Percentiles rank a stretch among this genome's conserved stretches.
phyloP scores from a whole-genome alignment of 2,888 invertebrate genomes.

The Acrobasis repandana region DNA sequence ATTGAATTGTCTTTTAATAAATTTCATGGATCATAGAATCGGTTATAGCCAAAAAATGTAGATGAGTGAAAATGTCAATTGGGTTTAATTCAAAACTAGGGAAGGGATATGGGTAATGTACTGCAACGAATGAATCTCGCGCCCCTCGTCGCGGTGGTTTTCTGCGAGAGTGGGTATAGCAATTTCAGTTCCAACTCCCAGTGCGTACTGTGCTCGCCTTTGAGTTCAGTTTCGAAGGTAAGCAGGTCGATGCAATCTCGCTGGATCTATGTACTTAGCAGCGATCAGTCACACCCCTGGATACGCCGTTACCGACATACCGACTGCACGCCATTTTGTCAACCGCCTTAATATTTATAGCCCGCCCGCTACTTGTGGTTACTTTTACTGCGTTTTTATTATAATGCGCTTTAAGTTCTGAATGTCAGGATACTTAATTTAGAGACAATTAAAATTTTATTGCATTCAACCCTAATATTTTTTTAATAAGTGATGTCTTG shows the following conservation, averaged over 20 bases:
- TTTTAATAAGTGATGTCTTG: background rate
- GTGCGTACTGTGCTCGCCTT: constrained; percentile 26
- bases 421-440: constrained; percentile 45
- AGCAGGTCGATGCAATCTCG: constrained; percentile 25
- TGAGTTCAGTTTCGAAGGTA: constrained; percentile 30
- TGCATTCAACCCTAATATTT: constrained; percentile 34
- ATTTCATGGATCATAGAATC: constrained; percentile 70
- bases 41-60: constrained; percentile 72
- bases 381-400: constrained; percentile 58
- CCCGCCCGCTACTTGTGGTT: constrained; percentile 45
- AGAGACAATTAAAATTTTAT: constrained; percentile 47
- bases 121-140: constrained; percentile 57
- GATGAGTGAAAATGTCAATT: constrained; percentile 73
- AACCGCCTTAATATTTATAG: constrained; percentile 51
- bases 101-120: constrained; percentile 60
- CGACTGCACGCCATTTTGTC: constrained; percentile 46
- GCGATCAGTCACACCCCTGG: constrained; percentile 36
- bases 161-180: constrained; percentile 37
- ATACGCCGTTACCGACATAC: constrained; percentile 34
- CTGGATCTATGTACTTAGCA: constrained; percentile 31
- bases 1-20: constrained; percentile 66
- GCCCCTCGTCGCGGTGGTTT: constrained; percentile 47
- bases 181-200: constrained; percentile 23
- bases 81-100: constrained; percentile 58
- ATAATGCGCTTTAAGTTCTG: constrained; percentile 48